Percentiles rank a stretch among this genome's conserved stretches.
Evolutionary conservation across 2,113 vertebrate species (phyloP).

Genomic region (Tragulus kanchil): DNA sequence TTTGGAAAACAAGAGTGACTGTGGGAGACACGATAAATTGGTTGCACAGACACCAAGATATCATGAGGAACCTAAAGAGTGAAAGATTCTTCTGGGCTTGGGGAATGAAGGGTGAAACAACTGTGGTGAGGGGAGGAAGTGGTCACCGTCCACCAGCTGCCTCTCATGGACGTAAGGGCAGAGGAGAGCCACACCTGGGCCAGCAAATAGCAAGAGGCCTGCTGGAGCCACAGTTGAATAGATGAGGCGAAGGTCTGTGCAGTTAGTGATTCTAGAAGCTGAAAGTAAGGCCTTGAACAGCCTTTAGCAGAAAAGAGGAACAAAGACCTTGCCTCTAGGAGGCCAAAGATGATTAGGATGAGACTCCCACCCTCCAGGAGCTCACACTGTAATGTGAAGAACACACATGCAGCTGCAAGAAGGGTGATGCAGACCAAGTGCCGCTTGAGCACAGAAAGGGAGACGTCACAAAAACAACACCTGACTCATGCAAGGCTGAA

Average conservation of each 20-base stretch:
- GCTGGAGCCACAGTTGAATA: background rate
- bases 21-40: background rate
- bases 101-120: background rate
- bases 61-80: background rate
- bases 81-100: background rate
- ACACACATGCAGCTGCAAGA: background rate
- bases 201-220: background rate
- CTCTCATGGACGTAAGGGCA: background rate
- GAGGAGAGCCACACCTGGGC: slow-evolving; percentile 15
- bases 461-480: background rate
- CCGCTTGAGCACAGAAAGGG: background rate
- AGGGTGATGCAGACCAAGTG: background rate
- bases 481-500: background rate
- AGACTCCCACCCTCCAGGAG: background rate
- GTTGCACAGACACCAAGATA: background rate
- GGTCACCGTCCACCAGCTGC: background rate
- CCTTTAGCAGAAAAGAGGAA: background rate
- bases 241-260: background rate
- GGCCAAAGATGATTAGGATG: background rate
- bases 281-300: background rate
- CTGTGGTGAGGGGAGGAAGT: background rate
- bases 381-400: background rate
- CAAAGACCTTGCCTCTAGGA: background rate
- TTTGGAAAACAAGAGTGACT: background rate
- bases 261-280: background rate